These are phyloP conservation scores for Pristionchus arcanus DNA, from an alignment of 2,888 invertebrate genomes.

Conservation along the genomic window DNA sequence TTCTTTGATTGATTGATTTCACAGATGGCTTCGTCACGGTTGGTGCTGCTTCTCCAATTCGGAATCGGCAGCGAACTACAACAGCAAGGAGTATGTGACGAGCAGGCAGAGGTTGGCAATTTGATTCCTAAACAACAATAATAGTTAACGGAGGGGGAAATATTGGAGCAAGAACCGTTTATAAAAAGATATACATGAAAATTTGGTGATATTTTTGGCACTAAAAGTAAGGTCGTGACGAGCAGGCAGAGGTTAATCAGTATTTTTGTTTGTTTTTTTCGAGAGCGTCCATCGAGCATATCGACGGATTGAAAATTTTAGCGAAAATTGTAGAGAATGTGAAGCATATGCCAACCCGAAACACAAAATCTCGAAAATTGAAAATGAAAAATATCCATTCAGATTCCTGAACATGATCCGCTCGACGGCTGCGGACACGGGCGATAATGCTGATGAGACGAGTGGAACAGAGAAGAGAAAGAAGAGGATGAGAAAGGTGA, in stretches of 20 bases:
- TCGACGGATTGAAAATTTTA: too few species aligned
- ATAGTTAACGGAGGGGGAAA: too few species aligned
- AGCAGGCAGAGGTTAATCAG: too few species aligned
- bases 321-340: not conserved
- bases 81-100: slow-evolving; percentile 55
- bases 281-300: too few species aligned
- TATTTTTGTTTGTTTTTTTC: not conserved
- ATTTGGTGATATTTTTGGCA: too few species aligned
- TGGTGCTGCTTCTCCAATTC: slow-evolving; percentile 34
- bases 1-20: not conserved
- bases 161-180: too few species aligned
- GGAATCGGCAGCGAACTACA: slow-evolving; percentile 51
- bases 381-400: not conserved
- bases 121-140: too few species aligned
- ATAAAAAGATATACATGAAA: too few species aligned
- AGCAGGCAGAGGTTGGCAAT: slow-evolving; percentile 49
- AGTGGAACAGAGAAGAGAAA: slow-evolving; percentile 16
- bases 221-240: too few species aligned
- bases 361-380: too few species aligned
- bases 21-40: slow-evolving; percentile 69
- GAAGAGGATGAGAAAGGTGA: not conserved
- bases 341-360: too few species aligned
- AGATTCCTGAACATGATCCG: slow-evolving; percentile 54
- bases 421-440: not conserved
- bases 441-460: not conserved